Evolutionary conservation across 2,888 invertebrate species (phyloP).

Genomic region (Standfussiana lucernea): DNA sequence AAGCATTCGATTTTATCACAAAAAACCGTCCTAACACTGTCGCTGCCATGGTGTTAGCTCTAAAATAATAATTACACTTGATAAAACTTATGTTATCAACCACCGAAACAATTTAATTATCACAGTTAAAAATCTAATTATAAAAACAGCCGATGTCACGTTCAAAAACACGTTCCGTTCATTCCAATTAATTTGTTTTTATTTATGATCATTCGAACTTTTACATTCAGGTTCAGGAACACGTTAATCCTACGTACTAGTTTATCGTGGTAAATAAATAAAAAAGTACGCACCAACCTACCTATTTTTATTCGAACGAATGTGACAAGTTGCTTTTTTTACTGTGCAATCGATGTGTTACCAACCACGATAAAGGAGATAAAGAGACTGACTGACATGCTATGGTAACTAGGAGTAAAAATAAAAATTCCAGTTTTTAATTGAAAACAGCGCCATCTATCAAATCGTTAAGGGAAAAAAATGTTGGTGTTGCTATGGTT

Average conservation of each 20-base stretch:
- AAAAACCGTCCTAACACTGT: conserved; percentile 68
- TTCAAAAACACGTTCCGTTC: conserved; percentile 41
- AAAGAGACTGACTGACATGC: conserved; percentile 68
- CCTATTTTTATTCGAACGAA: conserved; percentile 5
- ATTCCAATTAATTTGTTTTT: background rate
- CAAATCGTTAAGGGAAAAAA: too few relatives aligned
- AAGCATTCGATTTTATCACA: conserved; percentile 69
- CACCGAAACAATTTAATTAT: conserved; percentile 23
- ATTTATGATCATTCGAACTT: background rate
- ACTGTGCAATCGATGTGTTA: conserved; percentile 57
- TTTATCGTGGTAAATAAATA: background rate
- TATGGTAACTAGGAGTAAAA: too few relatives aligned
- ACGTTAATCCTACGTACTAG: background rate
- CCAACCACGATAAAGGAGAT: conserved; percentile 72
- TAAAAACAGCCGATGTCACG: conserved; percentile 54
- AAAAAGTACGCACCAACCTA: background rate
- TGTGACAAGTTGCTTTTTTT: conserved; percentile 22
- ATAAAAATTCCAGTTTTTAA: too few relatives aligned
- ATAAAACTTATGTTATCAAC: conserved; percentile 16
- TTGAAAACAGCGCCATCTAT: too few relatives aligned
- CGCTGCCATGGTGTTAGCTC: conserved; percentile 67
- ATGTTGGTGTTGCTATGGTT: too few relatives aligned
- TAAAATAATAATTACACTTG: conserved; percentile 39
- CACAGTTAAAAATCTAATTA: conserved; percentile 49
- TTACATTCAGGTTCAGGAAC: background rate